Evolutionary conservation across 2,888 invertebrate genomes (phyloP).

Genomic region (Spilarctia lutea): DNA sequence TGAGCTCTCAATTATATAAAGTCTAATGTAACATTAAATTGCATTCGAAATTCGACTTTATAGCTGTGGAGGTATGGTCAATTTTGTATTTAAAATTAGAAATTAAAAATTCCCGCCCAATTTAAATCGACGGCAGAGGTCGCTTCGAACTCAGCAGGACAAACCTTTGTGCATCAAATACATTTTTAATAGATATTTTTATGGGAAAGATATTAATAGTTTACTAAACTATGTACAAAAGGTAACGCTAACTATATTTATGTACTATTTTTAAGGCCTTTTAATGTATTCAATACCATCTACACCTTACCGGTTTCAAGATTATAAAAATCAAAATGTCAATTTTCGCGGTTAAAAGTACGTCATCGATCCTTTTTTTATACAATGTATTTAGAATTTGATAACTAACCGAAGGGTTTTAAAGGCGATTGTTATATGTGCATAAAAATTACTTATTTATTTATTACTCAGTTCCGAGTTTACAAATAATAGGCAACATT

Average conservation of each 20-base stretch:
- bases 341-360: too few relatives aligned
- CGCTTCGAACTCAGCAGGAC: constrained; percentile 38
- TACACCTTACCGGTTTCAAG: too few relatives aligned
- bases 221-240: too few relatives aligned
- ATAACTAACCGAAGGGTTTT: background rate
- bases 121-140: constrained; percentile 39
- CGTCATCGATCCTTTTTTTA: too few relatives aligned
- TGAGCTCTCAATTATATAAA: constrained; percentile 13
- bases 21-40: constrained; percentile 1
- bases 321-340: too few relatives aligned
- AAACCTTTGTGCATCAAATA: constrained; percentile 21
- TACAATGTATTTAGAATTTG: too few relatives aligned
- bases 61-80: fast-evolving
- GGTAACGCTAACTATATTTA: too few relatives aligned
- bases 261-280: too few relatives aligned
- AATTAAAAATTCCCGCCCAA: constrained; percentile 16
- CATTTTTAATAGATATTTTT: constrained; percentile 1
- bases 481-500: too few relatives aligned
- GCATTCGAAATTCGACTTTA: background rate
- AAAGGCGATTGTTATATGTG: background rate
- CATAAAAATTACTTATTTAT: background rate
- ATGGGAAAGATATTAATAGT: background rate
- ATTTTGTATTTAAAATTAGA: constrained; percentile 7
- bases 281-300: too few relatives aligned
- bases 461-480: too few relatives aligned